Percentiles rank a stretch among this genome's conserved stretches.
phyloP scores from a whole-genome alignment of 1,140 invertebrate genomes.

The Papilio helenus region DNA sequence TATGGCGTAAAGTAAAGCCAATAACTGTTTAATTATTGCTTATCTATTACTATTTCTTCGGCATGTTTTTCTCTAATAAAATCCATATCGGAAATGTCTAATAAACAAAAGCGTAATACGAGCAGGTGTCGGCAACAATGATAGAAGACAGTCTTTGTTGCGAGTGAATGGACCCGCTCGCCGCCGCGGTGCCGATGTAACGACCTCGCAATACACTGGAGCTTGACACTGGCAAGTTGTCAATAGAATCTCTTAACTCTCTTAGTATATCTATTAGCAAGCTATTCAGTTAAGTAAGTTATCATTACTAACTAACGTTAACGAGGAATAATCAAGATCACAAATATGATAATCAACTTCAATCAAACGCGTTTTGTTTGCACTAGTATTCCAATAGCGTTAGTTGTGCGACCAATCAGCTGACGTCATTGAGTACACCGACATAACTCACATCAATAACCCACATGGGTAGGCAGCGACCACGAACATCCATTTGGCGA shows the following conservation, averaged over 20 bases:
- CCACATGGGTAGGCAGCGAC: no score
- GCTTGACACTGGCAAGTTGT: not conserved
- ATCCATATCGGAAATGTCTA: not conserved
- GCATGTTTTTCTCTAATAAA: not conserved
- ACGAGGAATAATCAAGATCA: not conserved
- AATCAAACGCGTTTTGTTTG: constrained; percentile 8
- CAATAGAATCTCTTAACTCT: not conserved
- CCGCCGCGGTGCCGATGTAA: no score
- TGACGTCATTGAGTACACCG: not conserved
- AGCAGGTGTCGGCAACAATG: not conserved
- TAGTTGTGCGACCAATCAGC: not conserved
- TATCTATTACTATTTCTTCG: not conserved
- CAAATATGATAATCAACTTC: not conserved
- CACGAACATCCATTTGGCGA: no score
- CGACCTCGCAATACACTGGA: not conserved
- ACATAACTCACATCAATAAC: no score
- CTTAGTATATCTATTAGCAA: not conserved
- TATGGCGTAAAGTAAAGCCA: no score
- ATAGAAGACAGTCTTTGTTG: constrained; percentile 13
- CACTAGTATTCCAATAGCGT: not conserved
- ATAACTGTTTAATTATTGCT: no score
- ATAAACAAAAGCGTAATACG: not conserved
- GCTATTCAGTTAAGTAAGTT: no score
- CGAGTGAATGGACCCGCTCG: not conserved
- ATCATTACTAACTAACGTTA: not conserved